phyloP scores from a whole-genome alignment of 2,888 invertebrate species.

The Cantharis flavilabris region DNA sequence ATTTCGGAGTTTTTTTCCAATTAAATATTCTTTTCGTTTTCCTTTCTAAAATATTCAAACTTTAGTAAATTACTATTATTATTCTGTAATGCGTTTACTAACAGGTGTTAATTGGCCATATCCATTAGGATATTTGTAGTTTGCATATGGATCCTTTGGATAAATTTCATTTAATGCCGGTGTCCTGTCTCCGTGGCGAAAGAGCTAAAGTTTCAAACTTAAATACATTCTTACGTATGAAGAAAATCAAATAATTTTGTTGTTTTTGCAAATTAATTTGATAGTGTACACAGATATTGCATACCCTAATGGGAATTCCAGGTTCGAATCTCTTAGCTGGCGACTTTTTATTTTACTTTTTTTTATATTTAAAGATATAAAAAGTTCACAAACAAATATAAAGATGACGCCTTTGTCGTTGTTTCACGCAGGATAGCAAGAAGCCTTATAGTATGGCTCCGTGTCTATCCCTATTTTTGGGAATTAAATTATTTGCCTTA shows the following conservation, averaged over 20 bases:
- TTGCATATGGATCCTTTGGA: constrained; percentile 69
- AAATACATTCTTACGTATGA: neutral
- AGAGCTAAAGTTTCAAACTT: constrained; percentile 49
- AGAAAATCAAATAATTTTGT: neutral
- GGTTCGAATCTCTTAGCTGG: too few relatives aligned
- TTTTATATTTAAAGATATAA: too few relatives aligned
- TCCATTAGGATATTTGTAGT: constrained; percentile 69
- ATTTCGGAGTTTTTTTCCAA: constrained; percentile 65
- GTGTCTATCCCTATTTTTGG: too few relatives aligned
- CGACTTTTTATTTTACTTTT: too few relatives aligned
- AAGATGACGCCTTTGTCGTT: too few relatives aligned
- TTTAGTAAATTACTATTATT: neutral
- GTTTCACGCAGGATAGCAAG: too few relatives aligned
- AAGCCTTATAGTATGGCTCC: too few relatives aligned
- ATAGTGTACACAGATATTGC: too few relatives aligned
- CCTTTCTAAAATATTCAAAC: constrained; percentile 52
- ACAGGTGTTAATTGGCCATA: constrained; percentile 79
- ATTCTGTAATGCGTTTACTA: constrained; percentile 18
- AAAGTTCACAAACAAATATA: too few relatives aligned
- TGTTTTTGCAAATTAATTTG: neutral
- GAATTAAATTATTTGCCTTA: too few relatives aligned
- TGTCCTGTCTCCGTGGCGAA: constrained; percentile 77
- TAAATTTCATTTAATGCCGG: constrained; percentile 66
- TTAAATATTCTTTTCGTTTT: constrained; percentile 64
- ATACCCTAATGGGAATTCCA: too few relatives aligned